Percentiles rank a stretch among this genome's conserved stretches.
Evolutionary conservation across 2,113 vertebrate genomes (phyloP).

Genomic region (Cynocephalus volans): DNA sequence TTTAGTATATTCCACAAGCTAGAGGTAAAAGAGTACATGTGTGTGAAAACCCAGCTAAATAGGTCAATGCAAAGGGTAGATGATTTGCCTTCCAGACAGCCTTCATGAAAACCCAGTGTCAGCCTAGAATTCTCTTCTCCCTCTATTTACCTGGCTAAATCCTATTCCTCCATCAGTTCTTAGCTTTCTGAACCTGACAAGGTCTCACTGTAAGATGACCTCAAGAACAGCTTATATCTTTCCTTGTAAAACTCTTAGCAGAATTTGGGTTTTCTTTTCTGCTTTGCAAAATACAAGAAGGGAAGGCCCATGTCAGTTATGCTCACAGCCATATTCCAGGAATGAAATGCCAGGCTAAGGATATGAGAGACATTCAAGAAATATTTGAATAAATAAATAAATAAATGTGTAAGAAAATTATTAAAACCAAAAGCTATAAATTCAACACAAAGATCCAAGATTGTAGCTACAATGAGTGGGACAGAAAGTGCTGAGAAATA

Average conservation of each 20-base stretch:
- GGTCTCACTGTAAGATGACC: not conserved
- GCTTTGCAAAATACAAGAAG: not conserved
- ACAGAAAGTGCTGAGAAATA: not conserved
- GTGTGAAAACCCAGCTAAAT: not conserved
- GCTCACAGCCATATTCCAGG: not conserved
- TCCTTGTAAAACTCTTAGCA: not conserved
- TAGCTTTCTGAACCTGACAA: not conserved
- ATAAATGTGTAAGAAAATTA: not conserved
- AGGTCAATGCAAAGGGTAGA: not conserved
- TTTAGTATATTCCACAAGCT: no score
- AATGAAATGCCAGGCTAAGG: not conserved
- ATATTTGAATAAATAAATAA: constrained; percentile 6
- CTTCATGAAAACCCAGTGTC: not conserved
- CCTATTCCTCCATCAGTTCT: not conserved
- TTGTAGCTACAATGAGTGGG: not conserved
- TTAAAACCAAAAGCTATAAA: not conserved
- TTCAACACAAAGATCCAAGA: not conserved
- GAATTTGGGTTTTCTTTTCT: not conserved
- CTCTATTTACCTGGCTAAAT: not conserved
- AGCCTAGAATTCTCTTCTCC: not conserved
- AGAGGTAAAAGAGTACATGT: not conserved
- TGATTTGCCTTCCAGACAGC: not conserved
- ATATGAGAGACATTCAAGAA: not conserved
- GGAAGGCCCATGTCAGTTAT: not conserved
- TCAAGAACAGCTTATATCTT: not conserved